Conservation (phyloP, 1,140 invertebrate genomes). For the Alviniconcha marisindica region DNA sequence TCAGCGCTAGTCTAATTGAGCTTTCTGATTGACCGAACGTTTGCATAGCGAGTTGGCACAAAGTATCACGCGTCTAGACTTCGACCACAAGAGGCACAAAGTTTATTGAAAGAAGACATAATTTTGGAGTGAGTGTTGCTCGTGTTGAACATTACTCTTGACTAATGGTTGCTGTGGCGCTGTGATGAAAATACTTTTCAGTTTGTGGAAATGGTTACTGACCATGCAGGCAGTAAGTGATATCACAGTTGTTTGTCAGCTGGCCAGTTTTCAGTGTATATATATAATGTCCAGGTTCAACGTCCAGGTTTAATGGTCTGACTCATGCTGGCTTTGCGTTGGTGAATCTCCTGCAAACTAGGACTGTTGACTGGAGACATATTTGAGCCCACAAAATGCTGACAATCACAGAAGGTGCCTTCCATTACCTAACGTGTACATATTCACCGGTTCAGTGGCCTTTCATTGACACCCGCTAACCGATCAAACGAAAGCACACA, state of each 20-base stretch:
- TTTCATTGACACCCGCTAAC: not conserved
- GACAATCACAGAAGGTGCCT: not conserved
- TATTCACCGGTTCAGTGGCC: not conserved
- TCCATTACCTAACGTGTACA: not conserved
- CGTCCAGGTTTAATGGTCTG: too few species aligned
- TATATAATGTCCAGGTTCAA: too few species aligned
- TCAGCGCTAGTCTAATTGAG: conserved; percentile 18
- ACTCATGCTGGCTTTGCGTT: too few species aligned
- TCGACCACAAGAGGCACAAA: not conserved
- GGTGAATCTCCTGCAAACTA: too few species aligned
- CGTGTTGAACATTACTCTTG: not conserved
- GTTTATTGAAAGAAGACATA: conserved; percentile 18
- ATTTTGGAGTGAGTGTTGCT: not conserved
- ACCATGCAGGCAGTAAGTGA: not conserved
- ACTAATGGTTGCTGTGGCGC: not conserved
- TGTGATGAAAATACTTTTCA: too few species aligned
- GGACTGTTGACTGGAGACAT: too few species aligned
- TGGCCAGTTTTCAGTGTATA: not conserved
- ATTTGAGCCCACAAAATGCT: not conserved
- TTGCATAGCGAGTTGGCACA: not conserved
- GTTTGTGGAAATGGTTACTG: too few species aligned
- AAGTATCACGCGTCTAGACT: conserved; percentile 2
- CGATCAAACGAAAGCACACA: not conserved
- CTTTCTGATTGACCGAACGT: not conserved
- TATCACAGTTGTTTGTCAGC: not conserved